These are phyloP conservation scores for Tapirus indicus DNA, from an alignment of 2,797 vertebrate species.

Conservation along the genomic window DNA sequence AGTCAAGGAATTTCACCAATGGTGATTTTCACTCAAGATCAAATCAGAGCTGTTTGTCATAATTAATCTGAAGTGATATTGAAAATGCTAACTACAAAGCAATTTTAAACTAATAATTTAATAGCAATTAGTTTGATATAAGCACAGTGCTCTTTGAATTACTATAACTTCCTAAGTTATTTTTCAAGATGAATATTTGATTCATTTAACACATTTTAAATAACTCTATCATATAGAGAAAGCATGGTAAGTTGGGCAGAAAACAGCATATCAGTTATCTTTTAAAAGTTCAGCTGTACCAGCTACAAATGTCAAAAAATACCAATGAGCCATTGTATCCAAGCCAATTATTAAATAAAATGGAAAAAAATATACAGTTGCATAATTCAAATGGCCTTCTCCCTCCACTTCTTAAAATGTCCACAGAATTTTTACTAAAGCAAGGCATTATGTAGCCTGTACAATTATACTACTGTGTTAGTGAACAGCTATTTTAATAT, in stretches of 20 bases:
- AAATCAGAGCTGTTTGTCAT: background rate
- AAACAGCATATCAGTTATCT: slow-evolving; percentile 43
- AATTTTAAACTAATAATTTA: slow-evolving; percentile 43
- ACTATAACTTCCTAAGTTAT: slow-evolving; percentile 26
- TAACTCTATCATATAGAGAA: slow-evolving; percentile 32
- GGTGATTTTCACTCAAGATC: background rate
- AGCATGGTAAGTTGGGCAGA: slow-evolving; percentile 10
- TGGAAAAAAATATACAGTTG: background rate
- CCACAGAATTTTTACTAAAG: slow-evolving; percentile 80
- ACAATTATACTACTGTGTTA: slow-evolving; percentile 79
- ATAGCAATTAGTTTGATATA: slow-evolving; percentile 44
- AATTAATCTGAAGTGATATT: background rate
- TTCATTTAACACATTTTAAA: slow-evolving; percentile 49
- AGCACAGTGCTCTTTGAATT: background rate
- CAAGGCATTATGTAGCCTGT: slow-evolving; percentile 77
- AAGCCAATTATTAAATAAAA: slow-evolving; percentile 73
- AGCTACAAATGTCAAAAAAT: slow-evolving; percentile 81
- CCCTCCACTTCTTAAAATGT: slow-evolving; percentile 48
- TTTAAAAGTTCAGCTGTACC: slow-evolving; percentile 79
- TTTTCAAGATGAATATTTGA: slow-evolving; percentile 45
- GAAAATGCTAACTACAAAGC: background rate
- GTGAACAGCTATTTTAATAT: slow-evolving; percentile 78
- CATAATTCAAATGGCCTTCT: slow-evolving; percentile 72
- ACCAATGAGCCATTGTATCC: slow-evolving; percentile 65
- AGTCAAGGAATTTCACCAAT: background rate